Evolutionary conservation across 2,888 invertebrate genomes (phyloP).

Genomic region (Girardia tigrina): DNA sequence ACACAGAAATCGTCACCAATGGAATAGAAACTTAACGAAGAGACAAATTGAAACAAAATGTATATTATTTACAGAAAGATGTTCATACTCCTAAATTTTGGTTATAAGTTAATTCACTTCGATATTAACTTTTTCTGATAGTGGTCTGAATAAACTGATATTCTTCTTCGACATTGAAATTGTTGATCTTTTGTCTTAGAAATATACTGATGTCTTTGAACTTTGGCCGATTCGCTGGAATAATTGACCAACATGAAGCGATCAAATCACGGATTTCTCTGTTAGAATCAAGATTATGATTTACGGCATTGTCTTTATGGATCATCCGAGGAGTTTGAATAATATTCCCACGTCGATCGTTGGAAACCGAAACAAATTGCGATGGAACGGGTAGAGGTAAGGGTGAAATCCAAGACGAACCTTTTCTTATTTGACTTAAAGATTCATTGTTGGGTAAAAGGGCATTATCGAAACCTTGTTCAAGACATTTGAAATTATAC

Average conservation of each 20-base stretch:
- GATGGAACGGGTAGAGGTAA: slow-evolving; percentile 6
- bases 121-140: neutral
- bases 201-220: slow-evolving; percentile 13
- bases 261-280: slow-evolving; percentile 16
- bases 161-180: slow-evolving; percentile 1
- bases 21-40: too few species aligned
- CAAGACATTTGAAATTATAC: neutral
- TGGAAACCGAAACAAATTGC: neutral
- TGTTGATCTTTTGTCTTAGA: neutral
- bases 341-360: neutral
- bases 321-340: neutral
- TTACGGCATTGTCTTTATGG: slow-evolving; percentile 23
- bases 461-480: neutral
- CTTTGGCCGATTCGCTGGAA: neutral
- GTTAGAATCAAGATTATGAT: neutral
- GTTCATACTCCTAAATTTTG: too few species aligned
- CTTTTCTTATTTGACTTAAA: neutral
- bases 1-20: too few species aligned
- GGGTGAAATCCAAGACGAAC: neutral
- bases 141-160: neutral
- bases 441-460: slow-evolving; percentile 18
- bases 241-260: neutral
- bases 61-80: too few species aligned
- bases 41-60: too few species aligned
- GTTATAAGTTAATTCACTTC: too few species aligned